Percentiles rank a stretch among this genome's conserved stretches.
Evolutionary conservation across 2,113 vertebrate species (phyloP).

Genomic region (Lepisosteus oculatus): DNA sequence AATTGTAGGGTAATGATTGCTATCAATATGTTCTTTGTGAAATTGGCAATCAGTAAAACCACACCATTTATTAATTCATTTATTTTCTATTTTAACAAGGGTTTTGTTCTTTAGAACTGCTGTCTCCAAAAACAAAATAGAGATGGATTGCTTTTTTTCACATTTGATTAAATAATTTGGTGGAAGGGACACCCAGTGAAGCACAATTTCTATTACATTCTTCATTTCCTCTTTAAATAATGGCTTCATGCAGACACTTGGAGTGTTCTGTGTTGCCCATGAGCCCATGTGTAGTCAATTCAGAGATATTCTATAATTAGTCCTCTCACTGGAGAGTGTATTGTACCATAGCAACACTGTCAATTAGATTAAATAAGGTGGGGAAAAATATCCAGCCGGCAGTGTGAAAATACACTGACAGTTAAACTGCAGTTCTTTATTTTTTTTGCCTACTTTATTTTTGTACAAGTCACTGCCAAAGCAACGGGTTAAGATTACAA

Average conservation of each 20-base stretch:
- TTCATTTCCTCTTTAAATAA: not conserved
- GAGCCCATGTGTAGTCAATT: conserved; percentile 13
- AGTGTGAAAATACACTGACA: conserved; percentile 23
- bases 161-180: too few species aligned
- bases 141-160: too few species aligned
- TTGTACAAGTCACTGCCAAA: conserved; percentile 12
- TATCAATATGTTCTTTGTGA: too few species aligned
- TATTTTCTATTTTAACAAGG: too few species aligned
- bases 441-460: conserved; percentile 13
- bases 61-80: too few species aligned
- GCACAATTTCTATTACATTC: too few species aligned
- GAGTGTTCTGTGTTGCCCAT: not conserved
- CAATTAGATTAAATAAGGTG: conserved; percentile 30
- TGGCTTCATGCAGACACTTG: not conserved
- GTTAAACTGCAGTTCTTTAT: conserved; percentile 11
- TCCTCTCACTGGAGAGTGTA: conserved; percentile 20
- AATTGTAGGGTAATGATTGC: too few species aligned
- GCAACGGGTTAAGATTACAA: conserved; percentile 23
- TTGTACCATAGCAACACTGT: conserved; percentile 35
- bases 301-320: conserved; percentile 38
- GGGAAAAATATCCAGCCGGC: conserved; percentile 18
- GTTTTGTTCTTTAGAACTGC: too few species aligned
- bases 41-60: too few species aligned
- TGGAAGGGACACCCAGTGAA: too few species aligned
- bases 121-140: too few species aligned